Conservation (phyloP, 2,888 invertebrate species). For the Siphlonurus alternatus region DNA sequence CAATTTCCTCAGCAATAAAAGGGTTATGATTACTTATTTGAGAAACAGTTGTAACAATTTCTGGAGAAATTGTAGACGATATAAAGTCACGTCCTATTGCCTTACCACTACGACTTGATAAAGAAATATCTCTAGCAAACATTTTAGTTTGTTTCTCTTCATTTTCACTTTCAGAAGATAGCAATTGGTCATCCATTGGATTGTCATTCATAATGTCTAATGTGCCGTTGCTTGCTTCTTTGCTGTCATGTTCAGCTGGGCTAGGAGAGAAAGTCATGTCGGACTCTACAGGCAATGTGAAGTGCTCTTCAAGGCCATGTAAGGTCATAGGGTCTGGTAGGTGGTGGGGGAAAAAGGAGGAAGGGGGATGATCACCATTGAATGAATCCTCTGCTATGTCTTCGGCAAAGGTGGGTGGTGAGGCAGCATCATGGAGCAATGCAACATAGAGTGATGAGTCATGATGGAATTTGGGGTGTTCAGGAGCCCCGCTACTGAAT, state of each 20-base stretch:
- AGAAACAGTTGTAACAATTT: not conserved
- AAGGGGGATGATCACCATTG: not conserved
- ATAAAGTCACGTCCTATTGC: not conserved
- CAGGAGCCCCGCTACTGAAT: not conserved
- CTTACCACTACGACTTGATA: not conserved
- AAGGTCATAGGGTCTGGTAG: not conserved
- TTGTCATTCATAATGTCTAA: not conserved
- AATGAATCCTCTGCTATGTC: no score
- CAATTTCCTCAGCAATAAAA: not conserved
- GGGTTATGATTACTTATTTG: not conserved
- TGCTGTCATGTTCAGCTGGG: not conserved
- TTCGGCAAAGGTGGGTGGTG: not conserved
- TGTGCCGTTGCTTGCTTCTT: not conserved
- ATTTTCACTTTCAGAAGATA: not conserved
- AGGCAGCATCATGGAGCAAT: not conserved
- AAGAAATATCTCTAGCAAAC: not conserved
- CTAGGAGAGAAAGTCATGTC: not conserved
- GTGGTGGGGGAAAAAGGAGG: not conserved
- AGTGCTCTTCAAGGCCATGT: not conserved
- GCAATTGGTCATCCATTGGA: not conserved
- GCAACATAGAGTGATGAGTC: not conserved
- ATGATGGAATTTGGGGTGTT: not conserved
- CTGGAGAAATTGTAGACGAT: not conserved
- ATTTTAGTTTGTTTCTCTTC: not conserved
- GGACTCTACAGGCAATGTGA: not conserved